Evolutionary conservation across 2,797 vertebrate species (phyloP).

Genomic region (Sternarchorhynchus goeldii): DNA sequence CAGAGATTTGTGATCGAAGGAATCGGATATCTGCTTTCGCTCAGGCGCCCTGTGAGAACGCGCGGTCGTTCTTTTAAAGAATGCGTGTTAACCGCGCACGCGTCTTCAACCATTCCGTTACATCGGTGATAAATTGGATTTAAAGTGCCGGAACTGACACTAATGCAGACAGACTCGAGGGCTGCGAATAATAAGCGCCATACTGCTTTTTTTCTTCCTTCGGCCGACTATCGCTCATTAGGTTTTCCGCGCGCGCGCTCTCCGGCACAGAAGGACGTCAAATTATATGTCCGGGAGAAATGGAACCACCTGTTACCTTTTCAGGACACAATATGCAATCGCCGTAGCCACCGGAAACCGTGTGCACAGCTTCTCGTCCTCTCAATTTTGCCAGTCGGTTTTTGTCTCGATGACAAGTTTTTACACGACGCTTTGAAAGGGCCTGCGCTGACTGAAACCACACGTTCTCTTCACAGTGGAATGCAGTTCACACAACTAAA

Average conservation of each 20-base stretch:
- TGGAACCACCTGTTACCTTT: conserved; percentile 45
- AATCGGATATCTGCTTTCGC: not conserved
- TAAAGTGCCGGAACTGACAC: conserved; percentile 10
- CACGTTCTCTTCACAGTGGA: conserved; percentile 7
- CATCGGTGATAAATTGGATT: not conserved
- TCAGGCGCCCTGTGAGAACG: not conserved
- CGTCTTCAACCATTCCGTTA: not conserved
- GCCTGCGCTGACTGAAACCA: not conserved
- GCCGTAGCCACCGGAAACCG: conserved; percentile 15
- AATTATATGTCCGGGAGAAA: conserved; percentile 48
- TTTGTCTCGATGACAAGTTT: conserved; percentile 47
- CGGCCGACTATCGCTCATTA: not conserved
- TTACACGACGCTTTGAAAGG: conserved; percentile 39
- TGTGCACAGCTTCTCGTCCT: conserved; percentile 20
- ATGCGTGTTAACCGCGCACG: not conserved
- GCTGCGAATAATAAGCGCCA: not conserved
- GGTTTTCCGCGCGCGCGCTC: conserved; percentile 3
- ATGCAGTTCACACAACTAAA: conserved; percentile 18
- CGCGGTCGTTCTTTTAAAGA: not conserved
- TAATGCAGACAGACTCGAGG: not conserved
- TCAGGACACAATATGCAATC: conserved; percentile 37
- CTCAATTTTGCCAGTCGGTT: conserved; percentile 30
- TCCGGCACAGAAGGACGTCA: conserved; percentile 27
- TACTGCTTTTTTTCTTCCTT: conserved; percentile 7
- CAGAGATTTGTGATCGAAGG: not conserved